A percentile compares a stretch with the other conserved stretches of the same genome.
Conservation (phyloP, 2,888 invertebrate species). For the Dyspetes luteomarginatus region DNA sequence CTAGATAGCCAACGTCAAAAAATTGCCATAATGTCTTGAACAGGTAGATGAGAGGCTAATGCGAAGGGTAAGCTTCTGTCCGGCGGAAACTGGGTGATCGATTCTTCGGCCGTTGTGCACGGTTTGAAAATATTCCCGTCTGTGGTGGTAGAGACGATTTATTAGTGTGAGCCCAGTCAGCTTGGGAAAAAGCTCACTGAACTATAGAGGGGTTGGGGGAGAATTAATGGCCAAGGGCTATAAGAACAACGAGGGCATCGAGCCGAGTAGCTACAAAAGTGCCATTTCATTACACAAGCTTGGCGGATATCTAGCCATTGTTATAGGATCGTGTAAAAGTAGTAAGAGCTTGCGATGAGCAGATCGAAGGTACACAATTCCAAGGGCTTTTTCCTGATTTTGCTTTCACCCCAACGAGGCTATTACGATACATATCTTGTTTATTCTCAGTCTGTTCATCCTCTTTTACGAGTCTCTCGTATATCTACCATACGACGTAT, state of each 20-base stretch:
- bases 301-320: background rate
- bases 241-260: slow-evolving; percentile 1
- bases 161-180: no score
- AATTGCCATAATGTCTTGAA: slow-evolving; percentile 35
- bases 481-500: no score
- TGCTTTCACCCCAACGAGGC: background rate
- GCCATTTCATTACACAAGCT: slow-evolving; percentile 20
- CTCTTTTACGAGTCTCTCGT: slow-evolving; percentile 19
- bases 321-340: background rate
- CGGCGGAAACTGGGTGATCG: slow-evolving; percentile 55
- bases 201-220: slow-evolving; percentile 48
- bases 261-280: slow-evolving; percentile 18
- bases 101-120: slow-evolving; percentile 42
- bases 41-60: slow-evolving; percentile 34
- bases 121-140: slow-evolving; percentile 15
- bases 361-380: no score
- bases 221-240: slow-evolving; percentile 36
- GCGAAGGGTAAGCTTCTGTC: slow-evolving; percentile 32
- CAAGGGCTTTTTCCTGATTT: background rate
- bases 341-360: no score
- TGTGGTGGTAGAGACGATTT: no score
- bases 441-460: slow-evolving; percentile 3
- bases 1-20: slow-evolving; percentile 35
- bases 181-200: background rate
- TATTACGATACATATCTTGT: slow-evolving; percentile 20